Evolutionary conservation across 2,113 vertebrate genomes (phyloP).

Genomic region (Chroicocephalus ridibundus): DNA sequence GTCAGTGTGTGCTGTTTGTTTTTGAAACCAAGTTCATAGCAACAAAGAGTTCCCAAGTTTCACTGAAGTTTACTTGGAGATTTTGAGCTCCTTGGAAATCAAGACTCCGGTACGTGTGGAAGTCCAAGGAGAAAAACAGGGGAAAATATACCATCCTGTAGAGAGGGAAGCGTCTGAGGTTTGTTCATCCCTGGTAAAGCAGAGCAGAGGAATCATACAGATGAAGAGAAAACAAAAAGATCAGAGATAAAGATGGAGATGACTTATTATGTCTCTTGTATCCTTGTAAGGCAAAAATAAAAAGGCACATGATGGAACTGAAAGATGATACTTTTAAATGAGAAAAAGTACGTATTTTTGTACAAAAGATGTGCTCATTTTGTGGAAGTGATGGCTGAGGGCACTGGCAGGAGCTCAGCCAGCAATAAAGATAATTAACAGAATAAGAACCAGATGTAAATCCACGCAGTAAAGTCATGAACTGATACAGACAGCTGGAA

Average conservation of each 20-base stretch:
- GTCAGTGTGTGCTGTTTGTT: background rate
- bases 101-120: background rate
- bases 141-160: background rate
- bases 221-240: background rate
- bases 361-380: background rate
- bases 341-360: background rate
- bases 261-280: background rate
- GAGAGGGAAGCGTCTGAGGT: background rate
- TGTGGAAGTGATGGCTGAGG: conserved; percentile 5
- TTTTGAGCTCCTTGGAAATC: background rate
- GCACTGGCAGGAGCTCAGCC: background rate
- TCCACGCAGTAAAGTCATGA: background rate
- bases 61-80: background rate
- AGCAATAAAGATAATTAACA: background rate
- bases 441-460: conserved; percentile 43
- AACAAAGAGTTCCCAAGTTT: background rate
- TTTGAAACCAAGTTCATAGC: background rate
- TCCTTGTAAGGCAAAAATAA: conserved; percentile 31
- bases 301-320: background rate
- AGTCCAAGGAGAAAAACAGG: background rate
- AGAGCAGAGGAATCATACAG: background rate
- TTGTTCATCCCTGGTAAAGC: background rate
- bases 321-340: conserved; percentile 6
- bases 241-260: background rate
- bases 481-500: background rate